phyloP scores from a whole-genome alignment of 37 sponge, comb jelly and placozoan species.

The Oopsacas minuta region DNA sequence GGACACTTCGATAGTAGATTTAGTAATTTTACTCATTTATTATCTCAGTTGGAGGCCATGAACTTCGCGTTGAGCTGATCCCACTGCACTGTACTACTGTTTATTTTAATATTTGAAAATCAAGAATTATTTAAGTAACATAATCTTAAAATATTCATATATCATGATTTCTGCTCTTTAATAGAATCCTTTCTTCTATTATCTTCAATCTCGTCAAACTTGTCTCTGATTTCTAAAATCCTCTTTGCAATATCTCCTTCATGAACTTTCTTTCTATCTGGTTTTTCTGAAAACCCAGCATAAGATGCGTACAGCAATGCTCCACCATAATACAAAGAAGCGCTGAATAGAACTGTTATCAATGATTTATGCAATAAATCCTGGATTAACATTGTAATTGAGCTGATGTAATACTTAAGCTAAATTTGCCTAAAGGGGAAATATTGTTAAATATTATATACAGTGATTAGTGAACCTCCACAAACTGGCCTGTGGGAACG shows the following conservation, averaged over 20 bases:
- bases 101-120: too few species aligned
- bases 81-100: too few species aligned
- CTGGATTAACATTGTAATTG: neutral
- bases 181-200: neutral
- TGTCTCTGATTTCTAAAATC: neutral
- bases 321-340: neutral
- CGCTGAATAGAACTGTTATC: neutral
- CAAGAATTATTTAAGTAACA: neutral
- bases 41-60: too few species aligned
- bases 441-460: too few species aligned
- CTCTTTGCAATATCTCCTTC: slow-evolving; percentile 8
- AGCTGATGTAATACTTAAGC: too few species aligned
- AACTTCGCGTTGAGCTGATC: too few species aligned
- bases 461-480: too few species aligned
- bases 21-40: too few species aligned
- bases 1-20: too few species aligned
- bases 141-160: neutral
- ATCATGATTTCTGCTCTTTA: neutral
- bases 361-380: neutral
- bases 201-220: neutral
- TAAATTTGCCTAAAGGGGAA: too few species aligned
- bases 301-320: neutral
- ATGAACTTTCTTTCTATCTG: neutral
- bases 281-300: neutral
- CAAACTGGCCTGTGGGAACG: too few species aligned